Conservation (phyloP, 2,113 vertebrate species). For the Paraplagusia blochii region DNA sequence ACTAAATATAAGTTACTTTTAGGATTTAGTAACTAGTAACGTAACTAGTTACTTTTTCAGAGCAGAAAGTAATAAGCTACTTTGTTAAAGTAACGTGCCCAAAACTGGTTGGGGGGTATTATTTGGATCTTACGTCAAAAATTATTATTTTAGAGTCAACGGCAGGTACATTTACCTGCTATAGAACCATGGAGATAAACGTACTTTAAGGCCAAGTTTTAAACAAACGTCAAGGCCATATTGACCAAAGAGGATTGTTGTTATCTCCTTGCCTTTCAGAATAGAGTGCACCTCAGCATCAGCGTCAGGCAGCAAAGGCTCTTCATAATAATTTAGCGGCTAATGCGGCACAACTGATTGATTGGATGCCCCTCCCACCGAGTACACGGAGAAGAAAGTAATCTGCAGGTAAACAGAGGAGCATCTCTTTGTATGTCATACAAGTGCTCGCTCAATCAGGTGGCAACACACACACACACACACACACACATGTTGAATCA, state of each 20-base stretch:
- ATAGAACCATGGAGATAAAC: too few species aligned
- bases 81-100: too few species aligned
- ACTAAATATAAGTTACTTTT: too few species aligned
- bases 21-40: too few species aligned
- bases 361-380: constrained; percentile 24
- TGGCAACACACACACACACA: neutral
- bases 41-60: too few species aligned
- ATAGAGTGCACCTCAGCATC: constrained; percentile 29
- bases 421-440: constrained; percentile 27
- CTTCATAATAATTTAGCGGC: constrained; percentile 24
- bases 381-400: constrained; percentile 2
- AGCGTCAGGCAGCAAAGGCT: constrained; percentile 33
- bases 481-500: neutral
- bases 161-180: too few species aligned
- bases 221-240: too few species aligned
- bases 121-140: too few species aligned
- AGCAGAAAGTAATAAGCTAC: too few species aligned
- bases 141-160: too few species aligned
- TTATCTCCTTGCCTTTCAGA: constrained; percentile 40
- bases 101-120: too few species aligned
- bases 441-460: neutral
- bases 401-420: constrained; percentile 7
- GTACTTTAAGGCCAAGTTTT: too few species aligned
- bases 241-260: constrained; percentile 32
- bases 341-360: constrained; percentile 60